Evolutionary conservation across 2,888 invertebrate genomes (phyloP).

Genomic region (Drosophila ustulata): DNA sequence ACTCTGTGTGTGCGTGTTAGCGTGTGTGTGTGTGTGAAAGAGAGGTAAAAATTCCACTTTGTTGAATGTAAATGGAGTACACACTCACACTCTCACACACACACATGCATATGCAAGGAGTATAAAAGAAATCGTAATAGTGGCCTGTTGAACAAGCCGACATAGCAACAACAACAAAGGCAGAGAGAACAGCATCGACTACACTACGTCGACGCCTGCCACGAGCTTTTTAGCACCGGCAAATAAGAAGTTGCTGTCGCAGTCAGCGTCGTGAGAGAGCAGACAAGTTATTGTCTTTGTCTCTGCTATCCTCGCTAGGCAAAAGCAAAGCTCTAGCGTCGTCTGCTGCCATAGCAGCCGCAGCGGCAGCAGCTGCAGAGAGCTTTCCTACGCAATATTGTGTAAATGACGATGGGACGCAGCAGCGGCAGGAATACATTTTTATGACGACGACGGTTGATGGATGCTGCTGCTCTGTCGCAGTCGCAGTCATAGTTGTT

Average conservation of each 20-base stretch:
- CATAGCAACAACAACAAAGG: conserved; percentile 38
- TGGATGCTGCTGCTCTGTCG: conserved; percentile 12
- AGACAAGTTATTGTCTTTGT: conserved; percentile 19
- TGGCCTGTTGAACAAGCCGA: conserved; percentile 78
- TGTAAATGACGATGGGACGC: conserved; percentile 28
- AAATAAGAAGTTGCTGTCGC: conserved; percentile 36
- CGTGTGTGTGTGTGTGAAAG: conserved; percentile 19
- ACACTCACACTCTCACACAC: conserved; percentile 28
- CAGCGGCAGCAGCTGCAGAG: conserved; percentile 3
- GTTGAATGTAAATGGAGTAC: conserved; percentile 63
- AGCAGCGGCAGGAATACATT: conserved; percentile 11
- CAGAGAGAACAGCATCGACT: conserved; percentile 18
- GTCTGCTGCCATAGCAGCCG: conserved; percentile 5
- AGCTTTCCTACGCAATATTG: conserved; percentile 53
- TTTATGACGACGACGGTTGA: conserved; percentile 20
- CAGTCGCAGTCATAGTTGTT: conserved; percentile 15
- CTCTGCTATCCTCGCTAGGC: conserved; percentile 8
- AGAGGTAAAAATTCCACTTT: conserved; percentile 58
- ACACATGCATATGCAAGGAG: conserved; percentile 20
- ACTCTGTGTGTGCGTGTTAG: conserved; percentile 7
- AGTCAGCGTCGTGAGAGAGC: conserved; percentile 34
- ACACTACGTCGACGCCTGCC: conserved; percentile 28
- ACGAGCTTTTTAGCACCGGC: conserved; percentile 45
- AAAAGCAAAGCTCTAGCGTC: conserved; percentile 37
- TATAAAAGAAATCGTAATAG: conserved; percentile 66